Evolutionary conservation across 2,113 vertebrate species (phyloP), one percentile per base, ranked within the genome.

Genomic region (Rallus limicola): DNA sequence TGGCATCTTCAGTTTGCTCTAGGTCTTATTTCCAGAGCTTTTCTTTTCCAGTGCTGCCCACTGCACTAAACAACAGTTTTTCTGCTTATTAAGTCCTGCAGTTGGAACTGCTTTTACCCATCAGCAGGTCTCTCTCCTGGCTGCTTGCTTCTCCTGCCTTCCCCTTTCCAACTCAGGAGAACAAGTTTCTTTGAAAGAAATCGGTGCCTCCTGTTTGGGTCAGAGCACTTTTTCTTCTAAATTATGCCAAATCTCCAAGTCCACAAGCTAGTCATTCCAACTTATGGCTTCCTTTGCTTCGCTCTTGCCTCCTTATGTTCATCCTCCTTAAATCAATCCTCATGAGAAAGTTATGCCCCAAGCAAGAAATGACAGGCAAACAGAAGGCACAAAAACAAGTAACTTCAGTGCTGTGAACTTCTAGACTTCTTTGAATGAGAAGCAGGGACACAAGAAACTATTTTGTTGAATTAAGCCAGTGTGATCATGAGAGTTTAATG

Each of bases 221-320:
- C 53, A 69, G 31, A 76, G 12, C 10, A 52, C 33, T 31, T 69
- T 92, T 62, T 63, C 56, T 74, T 82, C 26, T 42, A 29, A 5
- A 18, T 11, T 11, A 38, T 9, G 11, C 16, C 55, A 85, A 82
- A 82, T 33, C 36, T 62, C 16, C 65, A 36, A 56, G 50, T 28
- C 7, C 56, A 67, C 62, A 20, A 85, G 13, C 19, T 34, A n/a
- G 10, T 28, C 23, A 40, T 46, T 69, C 24, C 50, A 50, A 9
- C 4, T 36, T 42, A 11, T 0, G 12, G 34, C 20, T 70, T 59
- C 29, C 31, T 0, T 0, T 3, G 0, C 33, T 68, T 88, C 55
- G 16, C 29, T 13, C 14, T 29, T 13, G 56, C 20, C 34, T 58
- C n/a, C 34, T 72, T 13, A 28, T 2, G 8, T 21, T 56, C 42